phyloP scores from a whole-genome alignment of 2,113 vertebrate species.

The Corythaeola cristata region DNA sequence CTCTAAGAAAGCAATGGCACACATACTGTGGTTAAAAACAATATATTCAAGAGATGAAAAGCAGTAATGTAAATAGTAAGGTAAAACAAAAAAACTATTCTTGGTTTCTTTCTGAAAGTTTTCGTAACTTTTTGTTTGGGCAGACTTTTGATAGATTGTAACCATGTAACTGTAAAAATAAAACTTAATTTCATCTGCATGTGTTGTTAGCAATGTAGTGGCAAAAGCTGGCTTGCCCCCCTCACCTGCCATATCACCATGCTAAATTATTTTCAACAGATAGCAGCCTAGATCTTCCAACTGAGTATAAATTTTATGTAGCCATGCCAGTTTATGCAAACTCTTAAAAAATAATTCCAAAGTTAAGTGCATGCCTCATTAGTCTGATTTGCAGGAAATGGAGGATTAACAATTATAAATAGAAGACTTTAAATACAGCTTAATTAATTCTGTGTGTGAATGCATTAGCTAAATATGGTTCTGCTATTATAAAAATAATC shows the following conservation, averaged over 20 bases:
- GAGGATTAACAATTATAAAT: conserved; percentile 12
- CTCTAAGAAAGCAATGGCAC: background rate
- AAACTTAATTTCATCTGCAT: background rate
- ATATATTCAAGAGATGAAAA: background rate
- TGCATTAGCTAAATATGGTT: background rate
- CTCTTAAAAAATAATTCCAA: background rate
- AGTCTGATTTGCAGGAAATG: conserved; percentile 32
- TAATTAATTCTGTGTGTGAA: conserved; percentile 29
- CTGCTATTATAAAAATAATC: background rate
- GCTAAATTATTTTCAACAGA: background rate
- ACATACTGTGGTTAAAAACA: background rate
- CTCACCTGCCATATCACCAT: background rate
- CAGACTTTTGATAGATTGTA: background rate
- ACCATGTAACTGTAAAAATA: background rate
- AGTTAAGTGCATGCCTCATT: background rate
- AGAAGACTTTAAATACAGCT: conserved; percentile 31
- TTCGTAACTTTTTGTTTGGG: background rate
- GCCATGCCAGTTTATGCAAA: background rate
- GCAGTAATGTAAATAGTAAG: background rate
- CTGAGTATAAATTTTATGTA: background rate
- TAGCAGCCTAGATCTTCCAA: background rate
- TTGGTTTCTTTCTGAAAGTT: background rate
- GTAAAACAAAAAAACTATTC: fast-evolving
- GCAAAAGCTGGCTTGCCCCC: background rate
- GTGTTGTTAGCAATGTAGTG: background rate